Evolutionary conservation across 1,140 invertebrate genomes (phyloP), one percentile per base, ranked within the genome.

Genomic region (Ptiloglossa arizonensis): DNA sequence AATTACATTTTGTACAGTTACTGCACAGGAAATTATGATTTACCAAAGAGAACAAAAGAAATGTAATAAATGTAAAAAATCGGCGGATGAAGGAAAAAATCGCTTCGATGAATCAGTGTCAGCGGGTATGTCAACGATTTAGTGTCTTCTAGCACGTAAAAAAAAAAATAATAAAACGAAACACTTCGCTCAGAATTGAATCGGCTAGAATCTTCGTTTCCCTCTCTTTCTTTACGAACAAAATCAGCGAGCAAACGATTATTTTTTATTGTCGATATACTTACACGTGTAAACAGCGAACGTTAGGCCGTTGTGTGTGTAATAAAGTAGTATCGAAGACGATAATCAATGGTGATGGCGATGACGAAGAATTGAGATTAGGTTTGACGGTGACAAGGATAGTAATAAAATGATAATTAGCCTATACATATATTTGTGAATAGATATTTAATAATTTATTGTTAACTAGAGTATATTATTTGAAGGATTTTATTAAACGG

Each of bases 361-460:
- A 59, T 52, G 72, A 74, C 22, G 72, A 71, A 67, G 44, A 66
- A 63, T 60, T 48, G 80, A 38, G 57, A 48, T 8, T 32, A 67
- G 66, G 62, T 80, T n/a, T 52, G 66, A 68, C 66, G 76, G 63
- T 69, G 78, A 83, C 69, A 50, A 70, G 48, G 60, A 85, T 83
- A 87, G 79, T 81, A 84, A 82, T 85, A 87, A 78, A 67, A 48
- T 6, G 54, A 76, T 76, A 69, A 54, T 82, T 89, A 87, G 75
- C 81, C 71, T 89, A 88, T 89, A 82, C 86, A 89, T 91, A 90
- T 87, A 86, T 87, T 89, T 92, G 90, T 92, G 91, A 92, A 92
- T 92, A 92, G 88, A 90, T 91, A 92, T 92, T 91, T 91, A 91
- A 91, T 92, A 91, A 91, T 92, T 92, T 92, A 91, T 92, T 91